A percentile compares a stretch with the other conserved stretches of the same genome.
phyloP scores from a whole-genome alignment of 1,140 invertebrate genomes.

The Orchestia grillus region DNA sequence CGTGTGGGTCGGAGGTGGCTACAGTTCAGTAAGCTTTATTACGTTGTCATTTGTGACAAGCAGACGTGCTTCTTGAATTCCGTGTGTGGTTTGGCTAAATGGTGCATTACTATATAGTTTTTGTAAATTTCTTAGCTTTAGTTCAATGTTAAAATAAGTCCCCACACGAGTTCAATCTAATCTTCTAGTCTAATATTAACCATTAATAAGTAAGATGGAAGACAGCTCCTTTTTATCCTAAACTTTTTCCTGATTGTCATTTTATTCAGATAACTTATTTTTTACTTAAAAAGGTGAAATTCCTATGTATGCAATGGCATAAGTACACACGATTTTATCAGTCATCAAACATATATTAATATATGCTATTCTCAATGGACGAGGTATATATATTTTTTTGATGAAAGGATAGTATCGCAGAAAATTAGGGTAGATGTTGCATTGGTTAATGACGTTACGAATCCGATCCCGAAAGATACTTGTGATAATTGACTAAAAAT shows the following conservation, averaged over 20 bases:
- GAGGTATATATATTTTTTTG: too few relatives aligned
- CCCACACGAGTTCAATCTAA: background rate
- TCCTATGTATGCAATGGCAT: background rate
- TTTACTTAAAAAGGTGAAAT: background rate
- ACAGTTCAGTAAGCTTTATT: background rate
- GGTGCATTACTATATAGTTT: background rate
- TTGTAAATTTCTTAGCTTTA: background rate
- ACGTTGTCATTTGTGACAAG: too few relatives aligned
- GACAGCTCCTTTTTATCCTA: background rate
- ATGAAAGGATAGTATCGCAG: too few relatives aligned
- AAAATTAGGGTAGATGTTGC: too few relatives aligned
- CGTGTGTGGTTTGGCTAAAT: too few relatives aligned
- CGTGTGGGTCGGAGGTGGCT: too few relatives aligned
- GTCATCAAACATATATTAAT: background rate
- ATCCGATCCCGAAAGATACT: too few relatives aligned
- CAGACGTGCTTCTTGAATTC: too few relatives aligned
- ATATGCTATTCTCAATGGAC: too few relatives aligned
- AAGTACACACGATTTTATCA: background rate
- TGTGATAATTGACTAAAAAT: too few relatives aligned
- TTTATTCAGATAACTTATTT: background rate
- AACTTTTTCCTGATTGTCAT: background rate
- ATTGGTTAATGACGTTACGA: too few relatives aligned
- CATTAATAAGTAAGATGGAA: too few relatives aligned
- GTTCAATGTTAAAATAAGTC: background rate
- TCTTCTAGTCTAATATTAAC: background rate